Conservation (phyloP, 2,113 vertebrate species). For the Epinephelus moara region DNA sequence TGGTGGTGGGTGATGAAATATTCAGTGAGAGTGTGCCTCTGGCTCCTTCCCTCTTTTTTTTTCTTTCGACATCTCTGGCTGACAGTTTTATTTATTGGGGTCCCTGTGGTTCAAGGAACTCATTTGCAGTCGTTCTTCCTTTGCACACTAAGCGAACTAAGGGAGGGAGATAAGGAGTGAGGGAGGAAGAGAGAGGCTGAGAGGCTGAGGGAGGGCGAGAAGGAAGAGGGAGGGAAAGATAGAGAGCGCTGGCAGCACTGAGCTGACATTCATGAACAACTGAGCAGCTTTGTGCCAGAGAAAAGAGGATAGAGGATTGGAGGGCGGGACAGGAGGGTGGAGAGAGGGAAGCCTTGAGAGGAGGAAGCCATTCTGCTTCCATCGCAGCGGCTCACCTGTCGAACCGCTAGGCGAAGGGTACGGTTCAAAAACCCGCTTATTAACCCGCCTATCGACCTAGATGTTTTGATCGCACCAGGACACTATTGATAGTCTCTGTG, state of each 20-base stretch:
- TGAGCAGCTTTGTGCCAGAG: constrained; percentile 74
- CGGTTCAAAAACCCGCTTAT: constrained; percentile 68
- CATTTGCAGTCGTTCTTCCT: constrained; percentile 86
- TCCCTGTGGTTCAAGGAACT: constrained; percentile 87
- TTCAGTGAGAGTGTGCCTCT: constrained; percentile 85
- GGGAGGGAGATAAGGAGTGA: constrained; percentile 75
- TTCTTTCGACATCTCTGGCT: constrained; percentile 78
- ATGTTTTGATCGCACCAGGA: constrained; percentile 74
- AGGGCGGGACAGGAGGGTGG: constrained; percentile 64
- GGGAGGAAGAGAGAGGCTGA: constrained; percentile 58
- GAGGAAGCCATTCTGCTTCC: constrained; percentile 52
- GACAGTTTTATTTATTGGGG: constrained; percentile 87
- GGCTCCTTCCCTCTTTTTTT: constrained; percentile 70
- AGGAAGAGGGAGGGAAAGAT: constrained; percentile 59
- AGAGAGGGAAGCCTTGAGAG: constrained; percentile 60
- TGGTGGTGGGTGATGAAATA: constrained; percentile 85
- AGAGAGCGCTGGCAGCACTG: constrained; percentile 70
- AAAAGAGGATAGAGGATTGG: constrained; percentile 72
- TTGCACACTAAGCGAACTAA: constrained; percentile 80
- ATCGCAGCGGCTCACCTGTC: constrained; percentile 63
- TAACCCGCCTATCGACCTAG: constrained; percentile 67
- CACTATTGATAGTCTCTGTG: constrained; percentile 66
- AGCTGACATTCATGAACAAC: constrained; percentile 80
- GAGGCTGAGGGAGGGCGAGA: constrained; percentile 51
- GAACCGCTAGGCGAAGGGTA: constrained; percentile 33